phyloP scores from a whole-genome alignment of 1,140 invertebrate species.

The Drosophila serrata region DNA sequence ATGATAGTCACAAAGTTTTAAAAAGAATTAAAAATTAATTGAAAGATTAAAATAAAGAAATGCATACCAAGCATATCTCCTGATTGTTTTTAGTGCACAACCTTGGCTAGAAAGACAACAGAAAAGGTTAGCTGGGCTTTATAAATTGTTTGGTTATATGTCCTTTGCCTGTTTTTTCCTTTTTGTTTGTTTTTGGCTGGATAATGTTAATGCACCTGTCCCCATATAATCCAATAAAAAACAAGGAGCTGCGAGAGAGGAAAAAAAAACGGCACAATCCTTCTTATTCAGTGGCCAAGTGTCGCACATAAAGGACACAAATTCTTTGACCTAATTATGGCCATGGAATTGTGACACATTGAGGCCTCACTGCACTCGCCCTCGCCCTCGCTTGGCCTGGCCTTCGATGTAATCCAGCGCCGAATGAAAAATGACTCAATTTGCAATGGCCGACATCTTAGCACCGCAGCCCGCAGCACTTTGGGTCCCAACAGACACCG shows the following conservation, averaged over 20 bases:
- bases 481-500: slow-evolving; percentile 5
- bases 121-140: slow-evolving; percentile 18
- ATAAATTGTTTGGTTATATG: slow-evolving; percentile 52
- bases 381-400: no score
- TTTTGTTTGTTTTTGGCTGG: slow-evolving; percentile 1
- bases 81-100: background rate
- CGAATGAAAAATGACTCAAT: slow-evolving; percentile 79
- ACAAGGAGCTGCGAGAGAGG: background rate
- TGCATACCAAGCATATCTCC: background rate
- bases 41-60: background rate
- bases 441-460: slow-evolving; percentile 53
- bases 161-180: slow-evolving; percentile 30
- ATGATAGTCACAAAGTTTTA: no score
- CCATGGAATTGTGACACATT: slow-evolving; percentile 63
- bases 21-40: background rate
- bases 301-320: slow-evolving; percentile 24
- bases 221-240: slow-evolving; percentile 22
- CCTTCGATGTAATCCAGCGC: slow-evolving; percentile 43
- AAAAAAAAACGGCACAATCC: slow-evolving; percentile 31
- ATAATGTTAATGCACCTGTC: slow-evolving; percentile 34
- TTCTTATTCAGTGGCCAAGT: slow-evolving; percentile 42
- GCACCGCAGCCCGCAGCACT: background rate
- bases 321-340: slow-evolving; percentile 47
- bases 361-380: slow-evolving; percentile 49
- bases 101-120: background rate